A percentile compares a stretch with the other conserved stretches of the same genome.
Conservation (phyloP, 2,113 vertebrate species). For the Eublepharis macularius region DNA sequence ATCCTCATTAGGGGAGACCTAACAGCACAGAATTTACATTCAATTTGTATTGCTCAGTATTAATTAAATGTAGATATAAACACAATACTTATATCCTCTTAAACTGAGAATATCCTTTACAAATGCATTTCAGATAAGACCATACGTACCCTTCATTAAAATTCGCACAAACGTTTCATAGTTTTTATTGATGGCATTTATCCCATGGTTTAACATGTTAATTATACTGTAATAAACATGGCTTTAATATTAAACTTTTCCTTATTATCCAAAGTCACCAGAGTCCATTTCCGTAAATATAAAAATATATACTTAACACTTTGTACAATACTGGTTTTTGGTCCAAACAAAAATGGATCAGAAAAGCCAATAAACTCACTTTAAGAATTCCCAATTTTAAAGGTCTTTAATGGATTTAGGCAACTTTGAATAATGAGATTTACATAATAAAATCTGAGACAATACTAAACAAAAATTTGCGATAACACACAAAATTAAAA, state of each 20-base stretch:
- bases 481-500: constrained; percentile 91
- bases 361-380: constrained; percentile 99
- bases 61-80: background rate
- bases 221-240: constrained; percentile 99
- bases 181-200: constrained; percentile 99
- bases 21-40: background rate
- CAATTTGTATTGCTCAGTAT: rapidly evolving
- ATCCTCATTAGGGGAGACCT: background rate
- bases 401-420: constrained; percentile 99
- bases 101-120: constrained; percentile 19
- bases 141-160: constrained; percentile 29
- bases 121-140: constrained; percentile 21
- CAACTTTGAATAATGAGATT: constrained; percentile 99
- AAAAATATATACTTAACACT: constrained; percentile 99
- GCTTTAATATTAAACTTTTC: constrained; percentile 99
- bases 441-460: constrained; percentile 98
- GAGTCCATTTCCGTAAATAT: constrained; percentile 99
- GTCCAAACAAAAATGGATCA: constrained; percentile 99
- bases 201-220: constrained; percentile 98
- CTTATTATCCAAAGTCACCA: constrained; percentile 99
- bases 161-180: constrained; percentile 74
- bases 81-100: rapidly evolving
- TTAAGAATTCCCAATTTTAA: constrained; percentile 99
- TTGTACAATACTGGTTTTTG: constrained; percentile 99
- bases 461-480: constrained; percentile 89